phyloP scores from a whole-genome alignment of 2,113 vertebrate genomes.

The Deroptyus accipitrinus region DNA sequence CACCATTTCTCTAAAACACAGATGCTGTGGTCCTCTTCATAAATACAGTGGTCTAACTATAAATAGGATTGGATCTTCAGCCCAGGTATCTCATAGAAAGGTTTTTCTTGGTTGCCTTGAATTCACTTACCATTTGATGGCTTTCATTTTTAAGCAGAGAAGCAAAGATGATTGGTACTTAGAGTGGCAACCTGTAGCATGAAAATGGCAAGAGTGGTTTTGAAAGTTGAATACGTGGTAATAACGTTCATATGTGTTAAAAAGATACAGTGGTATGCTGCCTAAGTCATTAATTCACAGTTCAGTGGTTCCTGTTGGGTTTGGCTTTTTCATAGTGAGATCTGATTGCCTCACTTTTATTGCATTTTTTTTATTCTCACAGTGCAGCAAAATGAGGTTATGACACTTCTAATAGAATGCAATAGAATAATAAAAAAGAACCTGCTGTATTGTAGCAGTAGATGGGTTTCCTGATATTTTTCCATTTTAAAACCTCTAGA shows the following conservation, averaged over 20 bases:
- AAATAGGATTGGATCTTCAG: background rate
- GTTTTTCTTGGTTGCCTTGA: background rate
- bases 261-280: background rate
- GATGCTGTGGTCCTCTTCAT: background rate
- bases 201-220: background rate
- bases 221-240: background rate
- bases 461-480: background rate
- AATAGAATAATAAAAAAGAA: background rate
- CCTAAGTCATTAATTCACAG: background rate
- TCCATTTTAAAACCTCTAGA: background rate
- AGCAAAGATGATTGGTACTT: background rate
- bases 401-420: background rate
- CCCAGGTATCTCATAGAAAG: background rate
- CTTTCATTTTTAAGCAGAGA: background rate
- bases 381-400: background rate
- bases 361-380: background rate
- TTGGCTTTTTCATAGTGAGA: background rate
- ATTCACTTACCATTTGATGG: background rate
- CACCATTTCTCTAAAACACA: background rate
- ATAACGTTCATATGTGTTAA: background rate
- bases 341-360: background rate
- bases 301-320: background rate
- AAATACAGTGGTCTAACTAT: background rate
- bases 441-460: background rate
- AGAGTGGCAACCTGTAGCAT: background rate